Evolutionary conservation across 2,113 vertebrate genomes (phyloP).

Genomic region (Gulo gulo): DNA sequence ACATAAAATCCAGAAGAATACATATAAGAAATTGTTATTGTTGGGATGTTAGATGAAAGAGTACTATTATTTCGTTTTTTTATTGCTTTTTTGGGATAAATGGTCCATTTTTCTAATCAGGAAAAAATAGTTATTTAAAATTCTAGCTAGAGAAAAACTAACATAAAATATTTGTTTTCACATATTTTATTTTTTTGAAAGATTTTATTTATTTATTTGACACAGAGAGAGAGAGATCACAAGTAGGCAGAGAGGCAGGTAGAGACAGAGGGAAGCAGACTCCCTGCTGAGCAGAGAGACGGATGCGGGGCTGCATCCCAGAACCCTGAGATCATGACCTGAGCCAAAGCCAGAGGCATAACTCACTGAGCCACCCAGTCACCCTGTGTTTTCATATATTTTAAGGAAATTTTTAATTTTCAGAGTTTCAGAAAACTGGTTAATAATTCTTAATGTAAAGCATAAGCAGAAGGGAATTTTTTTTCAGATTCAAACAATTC

Average conservation of each 20-base stretch:
- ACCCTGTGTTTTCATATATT: not conserved
- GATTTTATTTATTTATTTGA: too few relatives aligned
- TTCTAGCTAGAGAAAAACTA: not conserved
- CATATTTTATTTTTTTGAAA: too few relatives aligned
- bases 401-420: not conserved
- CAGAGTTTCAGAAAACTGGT: not conserved
- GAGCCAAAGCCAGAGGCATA: too few relatives aligned
- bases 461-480: not conserved
- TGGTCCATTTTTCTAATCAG: not conserved
- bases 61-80: not conserved
- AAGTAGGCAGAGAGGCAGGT: too few relatives aligned
- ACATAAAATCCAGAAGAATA: not conserved
- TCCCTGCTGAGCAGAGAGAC: too few relatives aligned
- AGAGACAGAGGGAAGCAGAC: too few relatives aligned
- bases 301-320: too few relatives aligned
- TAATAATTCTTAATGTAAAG: not conserved
- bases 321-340: too few relatives aligned
- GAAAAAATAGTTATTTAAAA: not conserved
- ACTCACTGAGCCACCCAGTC: too few relatives aligned
- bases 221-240: too few relatives aligned
- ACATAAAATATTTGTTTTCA: not conserved
- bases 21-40: not conserved
- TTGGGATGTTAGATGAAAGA: not conserved
- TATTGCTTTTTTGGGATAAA: not conserved
- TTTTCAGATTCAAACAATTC: not conserved